Conservation (phyloP, 2,888 invertebrate species). For the Brachylomia viminalis region DNA sequence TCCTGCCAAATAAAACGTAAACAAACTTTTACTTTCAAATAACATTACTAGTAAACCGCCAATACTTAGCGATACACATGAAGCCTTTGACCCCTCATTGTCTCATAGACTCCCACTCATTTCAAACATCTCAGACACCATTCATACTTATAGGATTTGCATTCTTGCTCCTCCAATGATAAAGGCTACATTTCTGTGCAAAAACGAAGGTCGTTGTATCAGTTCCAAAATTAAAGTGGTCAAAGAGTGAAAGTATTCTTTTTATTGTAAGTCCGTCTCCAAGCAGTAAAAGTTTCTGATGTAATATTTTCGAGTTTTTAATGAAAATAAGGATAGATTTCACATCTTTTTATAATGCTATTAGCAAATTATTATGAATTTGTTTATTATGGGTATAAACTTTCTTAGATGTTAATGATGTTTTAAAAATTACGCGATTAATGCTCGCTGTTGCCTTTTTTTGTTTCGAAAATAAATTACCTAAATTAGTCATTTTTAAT, state of each 20-base stretch:
- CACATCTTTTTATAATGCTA: conserved; percentile 60
- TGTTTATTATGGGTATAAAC: not conserved
- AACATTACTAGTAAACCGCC: conserved; percentile 57
- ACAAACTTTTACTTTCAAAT: conserved; percentile 65
- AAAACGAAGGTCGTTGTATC: conserved; percentile 59
- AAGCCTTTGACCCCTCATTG: conserved; percentile 85
- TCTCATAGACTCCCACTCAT: conserved; percentile 72
- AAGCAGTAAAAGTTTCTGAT: conserved; percentile 87
- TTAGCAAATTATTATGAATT: conserved; percentile 54
- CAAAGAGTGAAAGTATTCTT: conserved; percentile 87
- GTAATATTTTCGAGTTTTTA: conserved; percentile 81
- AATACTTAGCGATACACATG: conserved; percentile 67
- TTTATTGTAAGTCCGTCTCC: conserved; percentile 84
- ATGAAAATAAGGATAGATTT: conserved; percentile 68
- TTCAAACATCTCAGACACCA: conserved; percentile 54
- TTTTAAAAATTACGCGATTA: not conserved
- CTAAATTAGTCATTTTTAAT: not conserved
- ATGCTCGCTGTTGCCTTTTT: not conserved
- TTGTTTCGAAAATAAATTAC: not conserved
- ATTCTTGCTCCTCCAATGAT: conserved; percentile 37
- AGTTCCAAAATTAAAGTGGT: conserved; percentile 67
- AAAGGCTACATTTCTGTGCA: conserved; percentile 63
- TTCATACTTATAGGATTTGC: conserved; percentile 39
- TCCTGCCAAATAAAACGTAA: conserved; percentile 10
- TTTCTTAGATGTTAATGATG: not conserved